Conservation (phyloP, 1,140 invertebrate species). For the Atta texana region DNA sequence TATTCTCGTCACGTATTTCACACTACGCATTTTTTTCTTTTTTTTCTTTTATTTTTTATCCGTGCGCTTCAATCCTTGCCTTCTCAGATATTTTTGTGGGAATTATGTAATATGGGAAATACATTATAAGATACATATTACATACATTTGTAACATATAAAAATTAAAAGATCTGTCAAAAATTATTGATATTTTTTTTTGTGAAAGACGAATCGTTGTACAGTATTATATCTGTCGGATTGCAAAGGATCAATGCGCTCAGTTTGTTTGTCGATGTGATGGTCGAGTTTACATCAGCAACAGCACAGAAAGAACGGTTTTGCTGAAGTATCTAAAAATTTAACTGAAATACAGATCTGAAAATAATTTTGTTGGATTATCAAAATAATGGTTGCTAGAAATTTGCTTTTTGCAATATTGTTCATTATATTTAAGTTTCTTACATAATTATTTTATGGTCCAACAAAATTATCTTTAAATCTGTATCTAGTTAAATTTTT, state of each 20-base stretch:
- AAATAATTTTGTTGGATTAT: no score
- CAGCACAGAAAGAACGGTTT: not conserved
- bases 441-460: no score
- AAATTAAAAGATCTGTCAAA: not conserved
- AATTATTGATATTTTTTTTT: not conserved
- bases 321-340: no score
- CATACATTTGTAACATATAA: not conserved
- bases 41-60: not conserved
- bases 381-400: no score
- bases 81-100: not conserved
- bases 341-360: no score
- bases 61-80: not conserved
- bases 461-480: no score
- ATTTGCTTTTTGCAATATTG: no score
- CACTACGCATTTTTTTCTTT: not conserved
- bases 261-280: not conserved
- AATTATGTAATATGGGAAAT: not conserved
- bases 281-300: constrained; percentile 29
- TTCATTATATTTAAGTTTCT: no score
- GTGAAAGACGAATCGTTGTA: not conserved
- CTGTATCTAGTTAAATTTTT: no score
- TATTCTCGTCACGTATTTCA: constrained; percentile 65
- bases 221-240: not conserved
- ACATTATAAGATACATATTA: not conserved
- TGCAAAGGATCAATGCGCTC: constrained; percentile 25